A percentile compares a stretch with the other conserved stretches of the same genome.
These are phyloP conservation scores for Epirrhoe tristata DNA, from an alignment of 2,888 invertebrate species.

Conservation along the genomic window DNA sequence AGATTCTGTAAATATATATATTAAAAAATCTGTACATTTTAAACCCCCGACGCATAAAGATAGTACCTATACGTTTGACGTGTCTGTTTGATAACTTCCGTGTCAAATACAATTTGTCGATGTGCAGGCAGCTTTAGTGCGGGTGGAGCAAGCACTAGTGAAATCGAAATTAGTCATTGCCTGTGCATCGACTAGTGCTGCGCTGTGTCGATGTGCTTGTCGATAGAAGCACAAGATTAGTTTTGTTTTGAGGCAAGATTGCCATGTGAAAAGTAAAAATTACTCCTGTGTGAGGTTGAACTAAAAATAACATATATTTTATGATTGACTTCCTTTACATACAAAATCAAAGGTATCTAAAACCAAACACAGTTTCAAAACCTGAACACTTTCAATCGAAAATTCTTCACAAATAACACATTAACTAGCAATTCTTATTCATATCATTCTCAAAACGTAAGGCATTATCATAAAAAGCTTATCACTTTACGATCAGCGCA, in stretches of 20 bases:
- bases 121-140: conserved; percentile 22
- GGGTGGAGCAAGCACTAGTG: conserved; percentile 54
- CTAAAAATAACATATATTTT: too few relatives aligned
- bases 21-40: too few relatives aligned
- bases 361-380: neutral
- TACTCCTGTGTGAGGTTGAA: too few relatives aligned
- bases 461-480: conserved; percentile 39
- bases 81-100: conserved; percentile 12
- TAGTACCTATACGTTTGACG: too few relatives aligned
- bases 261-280: too few relatives aligned
- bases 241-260: too few relatives aligned
- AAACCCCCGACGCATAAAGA: too few relatives aligned
- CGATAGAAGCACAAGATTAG: conserved; percentile 32
- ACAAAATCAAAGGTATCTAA: neutral
- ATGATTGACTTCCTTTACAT: neutral
- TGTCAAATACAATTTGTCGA: conserved; percentile 3
- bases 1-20: too few relatives aligned
- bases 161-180: conserved; percentile 76
- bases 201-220: conserved; percentile 31
- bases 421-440: conserved; percentile 35
- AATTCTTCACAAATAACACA: conserved; percentile 27
- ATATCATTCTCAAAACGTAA: conserved; percentile 38
- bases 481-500: conserved; percentile 40
- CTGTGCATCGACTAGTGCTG: conserved; percentile 76
- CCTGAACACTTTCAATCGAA: conserved; percentile 4